Evolutionary conservation across 2,888 invertebrate species (phyloP).

Genomic region (Eretmocerus hayati): DNA sequence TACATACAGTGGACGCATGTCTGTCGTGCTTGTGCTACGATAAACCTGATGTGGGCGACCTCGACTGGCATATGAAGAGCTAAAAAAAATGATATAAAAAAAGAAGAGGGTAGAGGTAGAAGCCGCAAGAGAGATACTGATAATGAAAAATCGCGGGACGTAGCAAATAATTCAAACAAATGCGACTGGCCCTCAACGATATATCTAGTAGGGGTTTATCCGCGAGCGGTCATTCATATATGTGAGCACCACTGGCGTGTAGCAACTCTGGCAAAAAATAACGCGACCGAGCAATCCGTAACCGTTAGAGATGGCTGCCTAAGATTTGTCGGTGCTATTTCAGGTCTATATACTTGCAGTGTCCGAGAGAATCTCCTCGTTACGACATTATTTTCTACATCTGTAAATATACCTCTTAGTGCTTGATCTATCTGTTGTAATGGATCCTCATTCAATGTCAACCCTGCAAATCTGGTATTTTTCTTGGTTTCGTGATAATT

Average conservation of each 20-base stretch:
- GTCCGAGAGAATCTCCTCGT: too few relatives aligned
- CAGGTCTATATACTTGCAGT: too few relatives aligned
- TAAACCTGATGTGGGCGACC: constrained; percentile 9
- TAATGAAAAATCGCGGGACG: constrained; percentile 46
- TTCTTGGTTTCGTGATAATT: too few relatives aligned
- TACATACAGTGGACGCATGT: background rate
- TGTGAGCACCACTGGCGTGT: too few relatives aligned
- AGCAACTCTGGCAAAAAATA: constrained; percentile 38
- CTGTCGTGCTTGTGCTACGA: too few relatives aligned
- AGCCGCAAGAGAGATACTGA: constrained; percentile 33
- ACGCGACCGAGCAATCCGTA: constrained; percentile 39
- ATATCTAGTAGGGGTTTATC: constrained; percentile 42
- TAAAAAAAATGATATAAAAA: background rate
- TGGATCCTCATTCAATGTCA: too few relatives aligned
- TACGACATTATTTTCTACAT: too few relatives aligned
- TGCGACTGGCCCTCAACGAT: constrained; percentile 34
- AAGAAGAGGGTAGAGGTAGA: background rate
- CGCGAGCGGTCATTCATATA: constrained; percentile 44
- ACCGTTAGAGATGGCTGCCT: constrained; percentile 37
- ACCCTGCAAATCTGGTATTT: too few relatives aligned
- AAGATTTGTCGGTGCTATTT: constrained; percentile 37
- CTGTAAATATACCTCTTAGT: too few relatives aligned
- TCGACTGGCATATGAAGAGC: background rate
- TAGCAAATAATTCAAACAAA: constrained; percentile 45
- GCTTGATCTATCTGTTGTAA: too few relatives aligned